Base-by-base conservation (phyloP, 1,140 invertebrate species). In the Eumeta japonica region DNA sequence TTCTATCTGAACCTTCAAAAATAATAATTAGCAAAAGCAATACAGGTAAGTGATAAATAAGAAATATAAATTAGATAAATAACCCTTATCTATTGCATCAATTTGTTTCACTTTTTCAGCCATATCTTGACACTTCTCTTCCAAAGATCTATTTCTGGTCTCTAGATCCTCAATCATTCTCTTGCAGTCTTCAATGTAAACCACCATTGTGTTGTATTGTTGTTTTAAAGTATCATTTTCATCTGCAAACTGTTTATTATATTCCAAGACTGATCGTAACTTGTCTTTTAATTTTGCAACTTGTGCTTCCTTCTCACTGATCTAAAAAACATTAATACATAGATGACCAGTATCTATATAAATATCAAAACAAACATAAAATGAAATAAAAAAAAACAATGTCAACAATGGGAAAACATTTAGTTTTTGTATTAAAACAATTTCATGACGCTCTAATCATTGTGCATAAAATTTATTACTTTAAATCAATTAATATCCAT, bases 51-150 rank as follows among this genome's bases (percentile, higher is more conserved):
- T 40, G 12, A 28, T 15, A 30, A 17, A 30, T 20, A 13, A 9
- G 16, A 16, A 29, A 20, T 13, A 2, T 14, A 10, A n/a, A 17
- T 2, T 3, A 10, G 5, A 5, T 13, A 32, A 37, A 30, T 75
- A 48, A 62, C 62, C 66, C 55, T 74, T 66, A 45, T 79, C 64
- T 10, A 77, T 74, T n/a, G 64, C 38, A 11, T 63, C 73, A 43
- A 61, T 55, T 40, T 65, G 67, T 20, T 70, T 72, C 3, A 78
- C 39, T 32, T 46, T 65, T 17, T 62, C 57, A 20, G 71, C 62
- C 16, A 77, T 49, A 42, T 72, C 67, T 35, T 66, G 63, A 28
- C 58, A 62, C 35, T 48, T 64, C 30, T 46, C 48, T 24, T 65
- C 62, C 14, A 61, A 34, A 10, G 54, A 55, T 18, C 20, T 44